These are phyloP conservation scores for Tricholaema leucomelas DNA, from an alignment of 2,113 vertebrate species.

Conservation along the genomic window DNA sequence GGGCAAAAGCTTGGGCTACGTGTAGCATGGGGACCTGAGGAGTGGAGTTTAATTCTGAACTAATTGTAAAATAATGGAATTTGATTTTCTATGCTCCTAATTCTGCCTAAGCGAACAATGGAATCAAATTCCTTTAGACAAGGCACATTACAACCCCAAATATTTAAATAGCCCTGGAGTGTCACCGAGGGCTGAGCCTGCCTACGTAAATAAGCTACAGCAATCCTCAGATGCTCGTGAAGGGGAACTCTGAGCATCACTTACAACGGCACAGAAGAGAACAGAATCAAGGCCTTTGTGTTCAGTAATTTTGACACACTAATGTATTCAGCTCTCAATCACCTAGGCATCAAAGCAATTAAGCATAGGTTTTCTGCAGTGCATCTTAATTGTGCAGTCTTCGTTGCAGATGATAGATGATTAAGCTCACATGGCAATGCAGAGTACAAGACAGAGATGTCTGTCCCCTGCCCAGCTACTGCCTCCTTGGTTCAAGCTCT, in stretches of 20 bases:
- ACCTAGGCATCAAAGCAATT: slow-evolving; percentile 58
- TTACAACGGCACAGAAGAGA: neutral
- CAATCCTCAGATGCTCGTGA: neutral
- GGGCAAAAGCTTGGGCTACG: neutral
- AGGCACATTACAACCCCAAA: neutral
- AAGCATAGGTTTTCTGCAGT: slow-evolving; percentile 13
- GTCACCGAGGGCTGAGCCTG: neutral
- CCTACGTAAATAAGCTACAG: neutral
- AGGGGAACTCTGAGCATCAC: neutral
- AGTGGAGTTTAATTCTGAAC: neutral
- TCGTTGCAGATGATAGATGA: neutral
- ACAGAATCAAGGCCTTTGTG: slow-evolving; percentile 23
- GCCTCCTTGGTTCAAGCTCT: neutral
- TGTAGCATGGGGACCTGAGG: neutral
- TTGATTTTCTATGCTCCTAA: slow-evolving; percentile 2
- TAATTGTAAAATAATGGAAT: neutral
- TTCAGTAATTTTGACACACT: slow-evolving; percentile 4
- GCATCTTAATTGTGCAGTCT: slow-evolving; percentile 29
- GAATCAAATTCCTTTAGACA: neutral
- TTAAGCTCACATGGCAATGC: neutral
- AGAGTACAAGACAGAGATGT: neutral
- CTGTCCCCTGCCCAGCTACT: neutral
- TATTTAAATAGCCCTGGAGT: neutral
- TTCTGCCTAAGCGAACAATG: neutral
- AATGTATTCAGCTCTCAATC: slow-evolving; percentile 42